Evolutionary conservation across 2,113 vertebrate species (phyloP), one percentile per base, ranked within the genome.

Genomic region (Pedionomus torquatus): DNA sequence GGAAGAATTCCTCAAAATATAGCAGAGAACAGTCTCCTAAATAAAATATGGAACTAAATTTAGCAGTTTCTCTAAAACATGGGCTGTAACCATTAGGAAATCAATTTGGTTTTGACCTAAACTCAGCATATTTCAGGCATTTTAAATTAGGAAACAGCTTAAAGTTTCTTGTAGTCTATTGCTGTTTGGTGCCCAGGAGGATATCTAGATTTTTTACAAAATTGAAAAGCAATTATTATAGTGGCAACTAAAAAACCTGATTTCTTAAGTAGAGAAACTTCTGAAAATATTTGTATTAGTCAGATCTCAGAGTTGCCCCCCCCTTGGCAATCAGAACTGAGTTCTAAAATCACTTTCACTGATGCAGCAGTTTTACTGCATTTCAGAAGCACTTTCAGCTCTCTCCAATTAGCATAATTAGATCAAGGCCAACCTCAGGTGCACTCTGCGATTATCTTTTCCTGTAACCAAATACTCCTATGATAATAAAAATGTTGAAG

Each of bases 231-330:
- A 58, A 0, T 30, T 39, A 13, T 46, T 69, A 57, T 17, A 46
- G 77, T 4, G 2, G 5, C 15, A 68, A 66, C 11, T 24, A 28
- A 41, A 92, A 92, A 2, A 60, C 7, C 1, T n/a, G 8, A 25
- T 61, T 72, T 74, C 26, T 70, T 37, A 52, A 69, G 23, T 35
- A 37, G 44, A 65, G 5, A 18, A 35, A 57, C 25, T 54, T 75
- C 25, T 86, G 74, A 55, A 71, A 87, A 35, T 86, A 39, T 26
- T 82, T 87, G 23, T 51, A 2, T 46, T 41, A 68, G 17, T 41
- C 3, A 8, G 15, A 58, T 20, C 25, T 60, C 2, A 2, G 26
- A 84, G 25, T 49, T 10, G 1, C 6, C 4, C 17, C 5, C 5
- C 13, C 9, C 6, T 5, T 51, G 46, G 46, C 26, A 77, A 35